Base-by-base conservation (phyloP, 1,140 invertebrate species). In the Caenorhabditis tropicalis region DNA sequence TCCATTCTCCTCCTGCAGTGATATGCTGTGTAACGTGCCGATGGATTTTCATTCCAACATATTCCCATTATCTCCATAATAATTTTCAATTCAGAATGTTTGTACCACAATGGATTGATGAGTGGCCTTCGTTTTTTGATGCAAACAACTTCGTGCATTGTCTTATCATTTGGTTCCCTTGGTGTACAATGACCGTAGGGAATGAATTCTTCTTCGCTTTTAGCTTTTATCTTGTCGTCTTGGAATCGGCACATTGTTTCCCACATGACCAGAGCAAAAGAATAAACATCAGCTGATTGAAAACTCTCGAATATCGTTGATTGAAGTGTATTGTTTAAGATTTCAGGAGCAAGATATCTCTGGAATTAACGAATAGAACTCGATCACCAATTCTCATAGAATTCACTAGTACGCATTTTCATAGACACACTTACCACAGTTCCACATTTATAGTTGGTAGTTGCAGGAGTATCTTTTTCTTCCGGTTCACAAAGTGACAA, bases 391-490 rank as follows among this genome's bases (percentile, higher is more conserved):
- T n/a, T n/a, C n/a, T n/a, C n/a, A n/a, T n/a, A n/a, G n/a, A n/a
- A n/a, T n/a, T n/a, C n/a, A n/a, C n/a, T n/a, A n/a, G n/a, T n/a
- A n/a, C n/a, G n/a, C n/a, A n/a, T n/a, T n/a, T n/a, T n/a, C n/a
- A n/a, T n/a, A n/a, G n/a, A n/a, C n/a, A n/a, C n/a, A n/a, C n/a
- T 58, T 16, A 60, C 81, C 15, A 82, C 43, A 65, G 53, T 82
- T 39, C 79, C 79, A 51, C 79, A 53, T 21, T 51, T 51, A 21
- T 53, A 33, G 2, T 51, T 81, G 24, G 39, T 33, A 29, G 16
- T n/a, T 31, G 31, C n/a, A 0, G 31, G 19, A 36, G 16, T 21
- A 3, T 3, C 21, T 19, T 16, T 19, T 29, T 65, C 56, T 4
- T 2, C 21, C 5, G 43, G 39, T 4, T 39, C 27, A 0, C 21